These are phyloP conservation scores for Drosophila willistoni DNA, from an alignment of 1,140 invertebrate genomes.

Conservation along the genomic window DNA sequence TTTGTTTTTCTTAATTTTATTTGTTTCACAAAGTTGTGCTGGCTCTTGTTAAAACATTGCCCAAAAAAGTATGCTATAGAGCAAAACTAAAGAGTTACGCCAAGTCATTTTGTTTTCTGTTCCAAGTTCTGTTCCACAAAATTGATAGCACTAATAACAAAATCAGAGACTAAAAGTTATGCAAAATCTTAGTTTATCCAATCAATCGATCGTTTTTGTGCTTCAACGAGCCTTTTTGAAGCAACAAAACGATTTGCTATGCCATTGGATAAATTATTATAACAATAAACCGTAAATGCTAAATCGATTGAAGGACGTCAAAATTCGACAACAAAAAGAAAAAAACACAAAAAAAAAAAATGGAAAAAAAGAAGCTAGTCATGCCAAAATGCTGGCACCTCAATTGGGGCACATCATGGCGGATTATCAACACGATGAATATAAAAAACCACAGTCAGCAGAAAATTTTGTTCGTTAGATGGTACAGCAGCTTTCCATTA, in stretches of 20 bases:
- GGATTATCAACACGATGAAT: slow-evolving; percentile 12
- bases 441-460: slow-evolving; percentile 9
- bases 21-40: no score
- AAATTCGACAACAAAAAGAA: neutral
- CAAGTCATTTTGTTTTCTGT: no score
- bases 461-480: slow-evolving; percentile 3
- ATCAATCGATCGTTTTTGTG: neutral
- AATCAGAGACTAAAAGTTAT: no score
- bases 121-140: no score
- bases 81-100: no score
- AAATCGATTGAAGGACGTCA: slow-evolving; percentile 10
- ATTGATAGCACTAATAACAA: no score
- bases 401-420: slow-evolving; percentile 8
- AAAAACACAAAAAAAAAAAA: neutral
- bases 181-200: no score
- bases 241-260: neutral
- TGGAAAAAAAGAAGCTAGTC: neutral
- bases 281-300: slow-evolving; percentile 8
- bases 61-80: no score
- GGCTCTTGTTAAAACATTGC: no score
- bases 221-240: neutral
- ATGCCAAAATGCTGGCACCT: slow-evolving; percentile 7
- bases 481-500: slow-evolving; percentile 9
- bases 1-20: no score
- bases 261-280: slow-evolving; percentile 3